phyloP scores from a whole-genome alignment of 2,113 vertebrate genomes.

The Ammodramus savannarum region DNA sequence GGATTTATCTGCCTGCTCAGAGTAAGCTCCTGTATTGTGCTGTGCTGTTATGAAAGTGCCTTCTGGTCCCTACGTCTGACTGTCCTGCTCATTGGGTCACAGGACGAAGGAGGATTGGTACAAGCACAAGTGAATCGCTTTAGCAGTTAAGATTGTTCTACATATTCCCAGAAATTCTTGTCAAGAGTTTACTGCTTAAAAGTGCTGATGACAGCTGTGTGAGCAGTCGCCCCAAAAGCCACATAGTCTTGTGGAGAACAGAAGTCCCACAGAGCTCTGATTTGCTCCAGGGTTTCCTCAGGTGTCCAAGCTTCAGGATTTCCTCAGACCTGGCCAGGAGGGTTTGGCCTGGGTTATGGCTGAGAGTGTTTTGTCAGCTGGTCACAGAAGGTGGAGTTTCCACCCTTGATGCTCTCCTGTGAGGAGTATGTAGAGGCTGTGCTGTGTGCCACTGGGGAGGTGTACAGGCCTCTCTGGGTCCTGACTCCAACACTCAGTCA shows the following conservation, averaged over 20 bases:
- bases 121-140: not conserved
- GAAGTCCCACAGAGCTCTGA: not conserved
- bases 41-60: accelerated
- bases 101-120: not conserved
- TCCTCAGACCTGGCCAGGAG: not conserved
- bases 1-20: not conserved
- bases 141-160: not conserved
- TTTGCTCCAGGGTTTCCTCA: not conserved
- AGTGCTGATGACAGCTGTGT: not conserved
- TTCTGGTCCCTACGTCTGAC: not conserved
- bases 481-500: not conserved
- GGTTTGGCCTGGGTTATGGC: not conserved
- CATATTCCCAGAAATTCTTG: not conserved
- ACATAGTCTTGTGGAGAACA: not conserved
- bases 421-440: not conserved
- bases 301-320: accelerated
- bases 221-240: not conserved
- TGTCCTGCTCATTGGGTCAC: not conserved
- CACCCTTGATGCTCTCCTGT: not conserved
- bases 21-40: not conserved
- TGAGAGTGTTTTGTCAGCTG: not conserved
- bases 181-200: not conserved
- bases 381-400: accelerated
- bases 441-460: not conserved
- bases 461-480: not conserved